phyloP scores from a whole-genome alignment of 2,888 invertebrate species.

The Torymus tubicola region DNA sequence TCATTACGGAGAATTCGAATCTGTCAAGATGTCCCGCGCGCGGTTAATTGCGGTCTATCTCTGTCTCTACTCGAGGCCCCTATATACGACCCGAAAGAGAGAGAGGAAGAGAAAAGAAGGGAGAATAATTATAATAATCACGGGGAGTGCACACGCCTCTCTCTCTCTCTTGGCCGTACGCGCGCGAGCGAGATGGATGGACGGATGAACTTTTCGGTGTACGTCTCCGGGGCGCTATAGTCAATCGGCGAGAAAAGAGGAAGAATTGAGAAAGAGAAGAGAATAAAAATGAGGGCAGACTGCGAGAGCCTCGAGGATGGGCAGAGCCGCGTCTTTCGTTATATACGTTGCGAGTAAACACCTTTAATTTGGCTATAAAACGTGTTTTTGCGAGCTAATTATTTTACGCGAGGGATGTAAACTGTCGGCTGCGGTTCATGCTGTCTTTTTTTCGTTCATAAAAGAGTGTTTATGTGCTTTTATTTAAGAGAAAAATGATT shows the following conservation, averaged over 20 bases:
- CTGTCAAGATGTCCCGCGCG: conserved; percentile 75
- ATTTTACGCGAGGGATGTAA: too few relatives aligned
- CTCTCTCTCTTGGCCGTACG: conserved; percentile 62
- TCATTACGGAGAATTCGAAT: conserved; percentile 74
- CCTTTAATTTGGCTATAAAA: background rate
- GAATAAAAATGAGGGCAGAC: conserved; percentile 53
- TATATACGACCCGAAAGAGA: background rate
- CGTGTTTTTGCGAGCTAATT: background rate
- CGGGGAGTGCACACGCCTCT: conserved; percentile 67
- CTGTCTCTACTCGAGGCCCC: conserved; percentile 60
- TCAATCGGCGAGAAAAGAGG: conserved; percentile 36
- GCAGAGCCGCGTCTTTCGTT: background rate
- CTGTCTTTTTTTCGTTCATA: too few relatives aligned
- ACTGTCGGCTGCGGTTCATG: too few relatives aligned
- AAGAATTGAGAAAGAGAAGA: conserved; percentile 37
- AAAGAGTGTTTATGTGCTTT: too few relatives aligned
- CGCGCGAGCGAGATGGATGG: conserved; percentile 65
- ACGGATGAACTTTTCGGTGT: conserved; percentile 66
- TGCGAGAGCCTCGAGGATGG: too few relatives aligned
- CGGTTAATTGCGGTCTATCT: conserved; percentile 73
- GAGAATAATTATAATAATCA: conserved; percentile 76
- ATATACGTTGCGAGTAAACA: conserved; percentile 10
- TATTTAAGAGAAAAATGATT: too few relatives aligned
- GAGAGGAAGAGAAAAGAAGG: background rate
- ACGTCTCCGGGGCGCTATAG: conserved; percentile 32